Evolutionary conservation across 2,113 vertebrate species (phyloP).

Genomic region (Uropsilus gracilis): DNA sequence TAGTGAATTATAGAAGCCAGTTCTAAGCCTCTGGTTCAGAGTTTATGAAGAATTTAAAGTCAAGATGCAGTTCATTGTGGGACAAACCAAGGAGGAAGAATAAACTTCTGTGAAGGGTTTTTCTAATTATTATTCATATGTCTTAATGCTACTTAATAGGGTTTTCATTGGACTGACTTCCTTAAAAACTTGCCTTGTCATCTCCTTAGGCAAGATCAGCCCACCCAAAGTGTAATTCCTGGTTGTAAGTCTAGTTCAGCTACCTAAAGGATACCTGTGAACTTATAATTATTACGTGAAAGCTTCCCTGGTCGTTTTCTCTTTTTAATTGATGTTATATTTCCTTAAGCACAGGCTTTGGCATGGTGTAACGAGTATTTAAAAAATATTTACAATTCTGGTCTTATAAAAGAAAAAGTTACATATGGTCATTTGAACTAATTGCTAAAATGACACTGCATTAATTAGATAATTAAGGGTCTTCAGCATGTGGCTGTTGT

Average conservation of each 20-base stretch:
- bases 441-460: constrained; percentile 85
- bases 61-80: constrained; percentile 44
- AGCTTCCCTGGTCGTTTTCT: neutral
- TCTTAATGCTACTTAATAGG: neutral
- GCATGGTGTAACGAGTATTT: neutral
- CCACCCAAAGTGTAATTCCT: neutral
- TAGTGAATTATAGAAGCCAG: constrained; percentile 61
- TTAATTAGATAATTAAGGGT: constrained; percentile 91
- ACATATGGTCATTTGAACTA: constrained; percentile 87
- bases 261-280: neutral
- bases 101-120: neutral
- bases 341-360: neutral
- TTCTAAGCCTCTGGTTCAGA: constrained; percentile 63
- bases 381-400: constrained; percentile 77
- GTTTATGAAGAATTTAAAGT: constrained; percentile 57
- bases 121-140: neutral
- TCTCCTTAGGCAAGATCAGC: neutral
- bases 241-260: neutral
- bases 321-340: neutral
- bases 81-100: neutral
- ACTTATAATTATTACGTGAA: neutral
- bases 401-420: constrained; percentile 81
- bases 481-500: constrained; percentile 85
- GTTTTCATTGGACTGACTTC: neutral
- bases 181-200: neutral